Conservation (phyloP, 2,113 vertebrate genomes). For the Tympanuchus pallidicinctus region DNA sequence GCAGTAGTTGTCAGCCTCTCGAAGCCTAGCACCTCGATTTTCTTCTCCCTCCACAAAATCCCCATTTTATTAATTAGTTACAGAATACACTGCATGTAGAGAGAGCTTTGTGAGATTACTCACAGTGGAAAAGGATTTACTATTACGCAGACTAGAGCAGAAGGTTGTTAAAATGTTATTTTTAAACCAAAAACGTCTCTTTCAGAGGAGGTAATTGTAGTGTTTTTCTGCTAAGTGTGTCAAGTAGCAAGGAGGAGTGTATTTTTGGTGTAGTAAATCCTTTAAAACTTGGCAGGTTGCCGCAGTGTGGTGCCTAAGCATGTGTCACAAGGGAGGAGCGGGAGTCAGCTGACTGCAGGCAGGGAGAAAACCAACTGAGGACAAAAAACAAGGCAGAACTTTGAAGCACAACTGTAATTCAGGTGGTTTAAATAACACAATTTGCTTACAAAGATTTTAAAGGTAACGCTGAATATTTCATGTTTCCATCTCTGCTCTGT, state of each 20-base stretch:
- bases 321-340: conserved; percentile 44
- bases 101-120: neutral
- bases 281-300: conserved; percentile 55
- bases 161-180: neutral
- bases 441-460: conserved; percentile 38
- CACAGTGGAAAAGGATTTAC: neutral
- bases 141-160: neutral
- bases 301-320: neutral
- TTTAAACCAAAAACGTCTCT: conserved; percentile 29
- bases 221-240: conserved; percentile 48
- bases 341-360: conserved; percentile 46
- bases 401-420: conserved; percentile 16
- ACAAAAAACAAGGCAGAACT: conserved; percentile 44
- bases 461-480: conserved; percentile 20
- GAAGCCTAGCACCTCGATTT: neutral
- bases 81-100: neutral
- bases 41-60: neutral
- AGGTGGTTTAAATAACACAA: conserved; percentile 36
- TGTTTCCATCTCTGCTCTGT: conserved; percentile 28
- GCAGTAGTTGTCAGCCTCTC: neutral
- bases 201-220: conserved; percentile 5
- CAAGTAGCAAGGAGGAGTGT: conserved; percentile 36
- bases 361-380: conserved; percentile 37
- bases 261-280: conserved; percentile 54
- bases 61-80: neutral